Conservation (phyloP, 2,888 invertebrate genomes). For the Lasiommata megera region DNA sequence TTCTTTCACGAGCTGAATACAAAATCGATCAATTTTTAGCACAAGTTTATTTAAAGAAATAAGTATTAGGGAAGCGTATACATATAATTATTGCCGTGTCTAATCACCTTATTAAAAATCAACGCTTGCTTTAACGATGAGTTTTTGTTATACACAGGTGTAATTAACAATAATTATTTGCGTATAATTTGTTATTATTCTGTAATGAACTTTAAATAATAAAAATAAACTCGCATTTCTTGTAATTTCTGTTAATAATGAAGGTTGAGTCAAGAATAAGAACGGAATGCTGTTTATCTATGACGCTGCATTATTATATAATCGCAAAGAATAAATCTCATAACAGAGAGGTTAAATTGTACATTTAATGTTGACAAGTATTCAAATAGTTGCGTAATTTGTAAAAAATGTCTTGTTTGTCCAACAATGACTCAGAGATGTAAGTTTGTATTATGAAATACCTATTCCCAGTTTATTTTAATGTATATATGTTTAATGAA, state of each 20-base stretch:
- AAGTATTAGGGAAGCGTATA: not conserved
- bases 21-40: too few relatives aligned
- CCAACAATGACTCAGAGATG: not conserved
- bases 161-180: not conserved
- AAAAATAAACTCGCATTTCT: not conserved
- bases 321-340: slow-evolving; percentile 13
- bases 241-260: not conserved
- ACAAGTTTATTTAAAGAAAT: not conserved
- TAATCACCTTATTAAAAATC: not conserved
- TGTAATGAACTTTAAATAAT: not conserved
- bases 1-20: too few relatives aligned
- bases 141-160: not conserved
- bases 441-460: not conserved
- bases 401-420: not conserved
- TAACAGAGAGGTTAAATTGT: slow-evolving; percentile 11
- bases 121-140: not conserved
- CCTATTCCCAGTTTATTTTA: not conserved
- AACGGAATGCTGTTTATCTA: slow-evolving; percentile 6
- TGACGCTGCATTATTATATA: slow-evolving; percentile 14
- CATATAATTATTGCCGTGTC: not conserved
- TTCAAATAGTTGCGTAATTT: slow-evolving; percentile 14
- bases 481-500: not conserved
- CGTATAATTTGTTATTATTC: not conserved
- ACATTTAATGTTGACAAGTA: slow-evolving; percentile 12
- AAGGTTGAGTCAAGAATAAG: not conserved